phyloP scores from a whole-genome alignment of 2,113 vertebrate genomes.

The zebrafish (Danio rerio) region DNA sequence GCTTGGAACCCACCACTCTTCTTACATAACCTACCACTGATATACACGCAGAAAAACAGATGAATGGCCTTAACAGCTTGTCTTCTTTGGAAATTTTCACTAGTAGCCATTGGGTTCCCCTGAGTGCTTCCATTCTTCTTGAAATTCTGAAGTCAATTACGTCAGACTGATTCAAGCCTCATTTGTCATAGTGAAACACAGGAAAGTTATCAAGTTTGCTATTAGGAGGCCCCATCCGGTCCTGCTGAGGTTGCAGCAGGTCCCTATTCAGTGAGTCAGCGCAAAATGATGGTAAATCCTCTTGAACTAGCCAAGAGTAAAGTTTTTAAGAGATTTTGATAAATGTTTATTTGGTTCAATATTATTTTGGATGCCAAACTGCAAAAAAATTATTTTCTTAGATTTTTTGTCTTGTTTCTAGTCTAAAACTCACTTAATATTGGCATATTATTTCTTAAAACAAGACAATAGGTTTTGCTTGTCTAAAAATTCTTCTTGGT shows the following conservation, averaged over 20 bases:
- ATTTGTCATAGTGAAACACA: not conserved
- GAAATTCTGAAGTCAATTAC: not conserved
- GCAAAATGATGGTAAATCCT: not conserved
- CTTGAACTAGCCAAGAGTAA: not conserved
- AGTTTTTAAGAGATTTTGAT: not conserved
- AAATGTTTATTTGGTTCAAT: not conserved
- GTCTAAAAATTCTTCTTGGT: too few relatives aligned
- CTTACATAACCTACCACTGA: constrained; percentile 12
- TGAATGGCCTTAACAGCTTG: constrained; percentile 2
- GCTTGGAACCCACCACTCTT: constrained; percentile 15
- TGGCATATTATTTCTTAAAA: too few relatives aligned
- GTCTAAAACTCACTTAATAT: too few relatives aligned
- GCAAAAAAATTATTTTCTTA: too few relatives aligned
- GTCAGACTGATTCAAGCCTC: not conserved
- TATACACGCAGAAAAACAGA: not conserved
- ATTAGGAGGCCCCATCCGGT: not conserved
- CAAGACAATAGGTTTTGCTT: too few relatives aligned
- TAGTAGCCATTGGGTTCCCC: not conserved
- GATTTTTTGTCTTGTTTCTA: too few relatives aligned
- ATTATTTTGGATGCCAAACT: not conserved
- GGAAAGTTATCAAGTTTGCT: not conserved
- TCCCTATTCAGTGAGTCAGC: constrained; percentile 15
- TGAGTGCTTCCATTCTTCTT: not conserved
- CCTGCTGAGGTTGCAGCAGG: not conserved
- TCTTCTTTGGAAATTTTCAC: constrained; percentile 1